These are phyloP conservation scores for Spilarctia lutea DNA, from an alignment of 2,888 invertebrate genomes.

Conservation along the genomic window DNA sequence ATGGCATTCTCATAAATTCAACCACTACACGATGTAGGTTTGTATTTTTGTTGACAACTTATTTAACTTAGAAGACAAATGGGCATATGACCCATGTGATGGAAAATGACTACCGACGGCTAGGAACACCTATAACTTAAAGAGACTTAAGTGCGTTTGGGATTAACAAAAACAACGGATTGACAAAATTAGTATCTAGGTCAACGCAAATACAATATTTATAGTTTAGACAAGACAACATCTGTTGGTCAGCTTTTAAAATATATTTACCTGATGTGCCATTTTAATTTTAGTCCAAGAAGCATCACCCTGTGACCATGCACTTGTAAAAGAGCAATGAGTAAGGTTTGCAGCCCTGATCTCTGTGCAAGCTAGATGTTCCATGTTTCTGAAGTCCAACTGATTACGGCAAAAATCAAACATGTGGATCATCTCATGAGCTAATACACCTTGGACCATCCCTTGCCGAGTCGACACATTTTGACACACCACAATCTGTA, in stretches of 20 bases:
- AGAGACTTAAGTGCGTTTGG: too few species aligned
- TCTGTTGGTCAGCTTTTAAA: neutral
- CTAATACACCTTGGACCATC: conserved; percentile 92
- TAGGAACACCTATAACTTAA: too few species aligned
- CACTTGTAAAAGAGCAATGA: conserved; percentile 95
- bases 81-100: too few species aligned
- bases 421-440: conserved; percentile 98
- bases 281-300: conserved; percentile 90
- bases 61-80: too few species aligned
- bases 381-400: conserved; percentile 94
- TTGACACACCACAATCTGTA: conserved; percentile 95
- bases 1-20: too few species aligned
- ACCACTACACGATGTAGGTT: too few species aligned
- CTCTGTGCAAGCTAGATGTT: conserved; percentile 98
- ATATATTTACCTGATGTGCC: conserved; percentile 89
- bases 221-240: neutral
- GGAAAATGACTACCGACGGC: too few species aligned
- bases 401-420: conserved; percentile 97
- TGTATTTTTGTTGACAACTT: too few species aligned
- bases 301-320: conserved; percentile 92
- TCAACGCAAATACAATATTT: too few species aligned
- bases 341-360: conserved; percentile 97
- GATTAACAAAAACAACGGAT: too few species aligned
- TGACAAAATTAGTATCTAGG: too few species aligned
- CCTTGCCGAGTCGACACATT: conserved; percentile 91